phyloP scores from a whole-genome alignment of 2,113 vertebrate genomes.

The Limnothrissa miodon region DNA sequence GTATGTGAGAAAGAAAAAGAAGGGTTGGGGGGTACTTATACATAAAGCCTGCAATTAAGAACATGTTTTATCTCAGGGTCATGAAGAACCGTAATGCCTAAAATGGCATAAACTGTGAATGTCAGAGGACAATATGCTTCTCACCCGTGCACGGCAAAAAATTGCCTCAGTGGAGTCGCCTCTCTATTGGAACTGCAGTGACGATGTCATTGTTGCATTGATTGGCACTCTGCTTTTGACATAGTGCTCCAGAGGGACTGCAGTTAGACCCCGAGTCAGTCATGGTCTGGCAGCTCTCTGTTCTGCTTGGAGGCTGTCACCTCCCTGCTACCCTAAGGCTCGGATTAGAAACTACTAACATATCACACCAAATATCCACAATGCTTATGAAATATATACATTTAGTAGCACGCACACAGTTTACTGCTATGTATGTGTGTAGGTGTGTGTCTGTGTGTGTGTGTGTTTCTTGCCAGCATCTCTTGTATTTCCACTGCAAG shows the following conservation, averaged over 20 bases:
- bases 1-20: not conserved
- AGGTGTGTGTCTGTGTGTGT: not conserved
- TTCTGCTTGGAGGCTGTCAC: not conserved
- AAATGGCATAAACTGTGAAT: conserved; percentile 19
- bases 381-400: not conserved
- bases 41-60: too few relatives aligned
- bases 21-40: too few relatives aligned
- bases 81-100: not conserved
- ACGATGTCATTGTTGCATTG: conserved; percentile 40
- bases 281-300: not conserved
- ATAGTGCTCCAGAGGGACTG: conserved; percentile 50
- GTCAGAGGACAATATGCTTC: not conserved
- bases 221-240: conserved; percentile 34
- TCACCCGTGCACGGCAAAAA: not conserved
- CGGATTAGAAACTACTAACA: not conserved
- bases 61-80: not conserved
- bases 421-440: not conserved
- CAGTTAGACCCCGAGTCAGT: conserved; percentile 15
- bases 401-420: not conserved
- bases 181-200: conserved; percentile 17
- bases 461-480: not conserved
- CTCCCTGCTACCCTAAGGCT: not conserved
- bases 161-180: not conserved
- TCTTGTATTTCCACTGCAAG: not conserved
- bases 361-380: not conserved